A percentile compares a stretch with the other conserved stretches of the same genome.
Conservation (phyloP, 2,888 invertebrate genomes). For the Hyppa rectilinea region DNA sequence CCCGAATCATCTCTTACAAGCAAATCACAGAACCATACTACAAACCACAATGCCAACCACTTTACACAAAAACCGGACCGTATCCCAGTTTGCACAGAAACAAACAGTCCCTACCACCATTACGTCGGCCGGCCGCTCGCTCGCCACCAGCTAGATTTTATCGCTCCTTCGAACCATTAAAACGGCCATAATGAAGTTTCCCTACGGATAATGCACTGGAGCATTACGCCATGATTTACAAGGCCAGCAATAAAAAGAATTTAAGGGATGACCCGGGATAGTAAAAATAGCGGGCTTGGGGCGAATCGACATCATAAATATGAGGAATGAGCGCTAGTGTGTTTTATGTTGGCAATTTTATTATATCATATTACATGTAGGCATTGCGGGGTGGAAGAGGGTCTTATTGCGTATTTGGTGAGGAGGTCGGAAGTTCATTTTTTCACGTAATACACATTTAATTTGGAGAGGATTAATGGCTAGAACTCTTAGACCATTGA, state of each 20-base stretch:
- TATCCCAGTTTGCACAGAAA: slow-evolving; percentile 62
- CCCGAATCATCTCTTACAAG: background rate
- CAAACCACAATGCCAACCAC: slow-evolving; percentile 1
- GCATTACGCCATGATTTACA: slow-evolving; percentile 91
- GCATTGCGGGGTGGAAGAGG: slow-evolving; percentile 66
- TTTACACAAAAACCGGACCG: slow-evolving; percentile 30
- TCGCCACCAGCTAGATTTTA: slow-evolving; percentile 88
- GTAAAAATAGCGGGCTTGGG: slow-evolving; percentile 82
- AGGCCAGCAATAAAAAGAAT: slow-evolving; percentile 90
- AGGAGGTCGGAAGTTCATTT: slow-evolving; percentile 27
- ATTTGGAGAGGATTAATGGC: background rate
- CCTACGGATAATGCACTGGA: slow-evolving; percentile 89
- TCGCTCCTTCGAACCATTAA: slow-evolving; percentile 90
- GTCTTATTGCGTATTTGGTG: slow-evolving; percentile 62
- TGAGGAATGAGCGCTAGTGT: slow-evolving; percentile 84
- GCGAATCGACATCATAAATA: slow-evolving; percentile 84
- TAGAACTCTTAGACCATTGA: background rate
- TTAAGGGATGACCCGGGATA: slow-evolving; percentile 89
- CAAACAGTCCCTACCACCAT: slow-evolving; percentile 70
- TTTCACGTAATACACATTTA: slow-evolving; percentile 17
- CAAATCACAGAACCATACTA: background rate
- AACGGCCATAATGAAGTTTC: slow-evolving; percentile 91
- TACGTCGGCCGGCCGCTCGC: slow-evolving; percentile 72
- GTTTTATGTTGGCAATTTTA: slow-evolving; percentile 75
- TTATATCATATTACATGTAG: slow-evolving; percentile 77